phyloP scores from a whole-genome alignment of 2,888 invertebrate genomes.

The Metacarcinus magister region DNA sequence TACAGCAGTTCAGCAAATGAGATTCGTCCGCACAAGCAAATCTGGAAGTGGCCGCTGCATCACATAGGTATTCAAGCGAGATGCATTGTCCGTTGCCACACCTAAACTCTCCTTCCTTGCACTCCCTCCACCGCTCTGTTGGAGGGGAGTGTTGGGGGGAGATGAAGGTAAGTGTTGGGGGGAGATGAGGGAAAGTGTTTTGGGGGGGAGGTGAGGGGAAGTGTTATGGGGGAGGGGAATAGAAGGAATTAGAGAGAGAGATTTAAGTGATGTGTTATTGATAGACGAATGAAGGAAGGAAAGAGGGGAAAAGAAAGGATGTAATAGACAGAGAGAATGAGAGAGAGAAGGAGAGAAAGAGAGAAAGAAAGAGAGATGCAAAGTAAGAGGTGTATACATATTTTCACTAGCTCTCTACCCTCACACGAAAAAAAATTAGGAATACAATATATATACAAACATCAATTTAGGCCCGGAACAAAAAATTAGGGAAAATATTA shows the following conservation, averaged over 20 bases:
- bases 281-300: no score
- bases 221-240: not conserved
- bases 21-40: conserved; percentile 85
- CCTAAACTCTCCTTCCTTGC: conserved; percentile 59
- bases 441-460: no score
- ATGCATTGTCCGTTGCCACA: conserved; percentile 84
- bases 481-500: no score
- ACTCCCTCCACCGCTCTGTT: not conserved
- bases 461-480: no score
- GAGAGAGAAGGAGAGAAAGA: not conserved
- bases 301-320: not conserved
- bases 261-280: no score
- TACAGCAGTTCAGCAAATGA: conserved; percentile 84
- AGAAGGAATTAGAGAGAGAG: not conserved
- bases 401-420: no score
- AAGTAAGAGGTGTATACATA: no score
- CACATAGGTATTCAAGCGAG: conserved; percentile 82
- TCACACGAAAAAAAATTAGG: no score
- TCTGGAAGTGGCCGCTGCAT: conserved; percentile 83
- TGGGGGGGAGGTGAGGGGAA: not conserved
- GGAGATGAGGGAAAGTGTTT: no score
- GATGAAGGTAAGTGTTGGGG: not conserved
- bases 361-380: no score
- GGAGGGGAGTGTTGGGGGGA: not conserved
- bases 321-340: not conserved